These are phyloP conservation scores for Xanthia togata DNA, from an alignment of 2,888 invertebrate genomes.

Conservation along the genomic window DNA sequence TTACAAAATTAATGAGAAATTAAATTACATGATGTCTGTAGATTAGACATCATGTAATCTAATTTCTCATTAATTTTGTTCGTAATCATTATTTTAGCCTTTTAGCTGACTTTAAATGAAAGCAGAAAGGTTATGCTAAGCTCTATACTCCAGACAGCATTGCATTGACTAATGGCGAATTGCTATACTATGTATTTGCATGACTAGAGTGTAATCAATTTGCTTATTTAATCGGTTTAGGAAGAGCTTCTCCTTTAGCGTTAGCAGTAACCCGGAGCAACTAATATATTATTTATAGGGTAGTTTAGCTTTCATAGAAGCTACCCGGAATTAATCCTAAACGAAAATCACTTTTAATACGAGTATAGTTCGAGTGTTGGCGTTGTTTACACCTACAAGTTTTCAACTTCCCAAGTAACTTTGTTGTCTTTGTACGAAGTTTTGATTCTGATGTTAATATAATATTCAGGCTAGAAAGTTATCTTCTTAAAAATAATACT, in stretches of 20 bases:
- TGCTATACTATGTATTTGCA: conserved; percentile 22
- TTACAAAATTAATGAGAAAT: background rate
- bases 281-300: conserved; percentile 61
- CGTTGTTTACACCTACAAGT: conserved; percentile 10
- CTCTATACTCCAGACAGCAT: background rate
- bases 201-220: conserved; percentile 56
- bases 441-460: conserved; percentile 25
- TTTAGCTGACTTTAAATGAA: conserved; percentile 4
- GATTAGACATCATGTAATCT: no score
- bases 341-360: conserved; percentile 43
- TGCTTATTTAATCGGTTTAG: conserved; percentile 57
- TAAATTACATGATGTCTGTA: background rate
- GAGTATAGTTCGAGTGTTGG: conserved; percentile 17
- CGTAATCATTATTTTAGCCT: conserved; percentile 2
- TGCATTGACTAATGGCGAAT: conserved; percentile 9
- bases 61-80: no score
- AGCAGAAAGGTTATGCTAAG: background rate
- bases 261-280: conserved; percentile 31
- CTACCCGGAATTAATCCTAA: conserved; percentile 37
- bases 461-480: background rate
- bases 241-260: conserved; percentile 44
- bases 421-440: conserved; percentile 18
- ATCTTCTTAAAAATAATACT: background rate
- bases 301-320: conserved; percentile 33
- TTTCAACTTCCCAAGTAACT: conserved; percentile 16